Evolutionary conservation across 2,113 vertebrate species (phyloP).

Genomic region (Mugil cephalus): DNA sequence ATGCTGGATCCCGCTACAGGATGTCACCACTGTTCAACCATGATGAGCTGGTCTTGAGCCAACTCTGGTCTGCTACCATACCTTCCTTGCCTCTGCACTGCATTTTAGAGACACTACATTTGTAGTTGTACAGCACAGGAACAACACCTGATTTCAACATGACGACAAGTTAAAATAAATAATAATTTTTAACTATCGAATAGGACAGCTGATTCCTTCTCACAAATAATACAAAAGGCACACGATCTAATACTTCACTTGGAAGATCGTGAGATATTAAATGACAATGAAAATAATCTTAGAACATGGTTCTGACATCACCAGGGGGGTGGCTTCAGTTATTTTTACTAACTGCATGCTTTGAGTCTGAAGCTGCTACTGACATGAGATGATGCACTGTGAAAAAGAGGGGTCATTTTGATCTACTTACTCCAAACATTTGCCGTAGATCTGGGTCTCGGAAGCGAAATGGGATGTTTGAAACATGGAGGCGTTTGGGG

Average conservation of each 20-base stretch:
- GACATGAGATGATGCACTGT: conserved; percentile 14
- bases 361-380: conserved; percentile 7
- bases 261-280: background rate
- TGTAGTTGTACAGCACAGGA: conserved; percentile 13
- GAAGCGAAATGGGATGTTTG: conserved; percentile 99
- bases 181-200: conserved; percentile 7
- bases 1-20: conserved; percentile 67
- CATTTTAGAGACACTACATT: conserved; percentile 47
- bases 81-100: conserved; percentile 57
- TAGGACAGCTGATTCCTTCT: background rate
- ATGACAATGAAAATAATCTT: background rate
- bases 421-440: conserved; percentile 97
- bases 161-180: background rate
- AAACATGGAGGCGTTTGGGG: conserved; percentile 98
- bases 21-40: conserved; percentile 76
- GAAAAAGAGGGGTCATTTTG: background rate
- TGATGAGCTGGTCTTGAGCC: conserved; percentile 56
- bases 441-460: conserved; percentile 98
- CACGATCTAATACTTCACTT: background rate
- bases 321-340: too few species aligned
- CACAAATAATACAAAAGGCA: too few species aligned
- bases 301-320: too few species aligned
- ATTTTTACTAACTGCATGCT: conserved; percentile 17
- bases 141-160: conserved; percentile 17
- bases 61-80: conserved; percentile 57